Conservation (phyloP, 2,888 invertebrate genomes). For the Tridacna gigas region DNA sequence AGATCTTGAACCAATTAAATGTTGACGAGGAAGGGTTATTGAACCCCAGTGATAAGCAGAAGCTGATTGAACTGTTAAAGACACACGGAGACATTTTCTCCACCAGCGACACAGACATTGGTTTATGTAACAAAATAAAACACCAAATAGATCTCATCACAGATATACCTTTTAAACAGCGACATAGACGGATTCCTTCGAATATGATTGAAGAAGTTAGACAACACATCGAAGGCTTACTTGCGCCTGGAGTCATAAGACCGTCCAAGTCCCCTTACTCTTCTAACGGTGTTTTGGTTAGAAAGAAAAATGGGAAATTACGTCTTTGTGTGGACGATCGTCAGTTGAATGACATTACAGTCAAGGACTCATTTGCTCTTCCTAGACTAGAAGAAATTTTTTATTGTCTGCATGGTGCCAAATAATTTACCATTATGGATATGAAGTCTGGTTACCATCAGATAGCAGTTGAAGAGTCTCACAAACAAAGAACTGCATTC, state of each 20-base stretch:
- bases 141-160: conserved; percentile 4
- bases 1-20: background rate
- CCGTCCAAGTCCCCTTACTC: background rate
- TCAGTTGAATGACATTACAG: background rate
- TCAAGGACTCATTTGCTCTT: conserved; percentile 11
- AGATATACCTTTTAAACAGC: conserved; percentile 14
- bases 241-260: conserved; percentile 3
- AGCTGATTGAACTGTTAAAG: background rate
- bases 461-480: background rate
- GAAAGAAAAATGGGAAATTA: conserved; percentile 11
- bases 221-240: conserved; percentile 12
- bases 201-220: conserved; percentile 13
- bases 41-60: background rate
- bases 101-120: conserved; percentile 1
- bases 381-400: conserved; percentile 16
- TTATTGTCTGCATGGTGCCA: background rate
- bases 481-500: conserved; percentile 10
- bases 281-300: background rate
- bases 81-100: conserved; percentile 13
- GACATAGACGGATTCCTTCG: conserved; percentile 16
- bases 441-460: conserved; percentile 27
- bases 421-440: conserved; percentile 9
- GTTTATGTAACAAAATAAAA: background rate
- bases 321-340: conserved; percentile 9
- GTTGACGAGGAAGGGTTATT: background rate